Percentiles rank a stretch among this genome's conserved stretches.
phyloP scores from a whole-genome alignment of 1,140 invertebrate genomes.

The Ptiloglossa arizonensis region DNA sequence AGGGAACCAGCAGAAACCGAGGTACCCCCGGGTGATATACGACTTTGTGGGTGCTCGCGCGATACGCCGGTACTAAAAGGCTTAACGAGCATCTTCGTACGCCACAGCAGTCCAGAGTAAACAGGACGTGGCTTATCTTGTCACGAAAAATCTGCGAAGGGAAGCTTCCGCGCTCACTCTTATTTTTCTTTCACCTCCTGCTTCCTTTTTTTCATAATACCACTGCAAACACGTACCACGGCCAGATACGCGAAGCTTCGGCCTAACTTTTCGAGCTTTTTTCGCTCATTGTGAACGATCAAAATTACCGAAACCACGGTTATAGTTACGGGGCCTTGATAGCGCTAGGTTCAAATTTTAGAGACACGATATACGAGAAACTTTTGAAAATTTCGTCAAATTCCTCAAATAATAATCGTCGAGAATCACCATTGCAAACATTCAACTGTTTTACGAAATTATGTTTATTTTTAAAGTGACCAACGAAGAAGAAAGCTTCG shows the following conservation, averaged over 20 bases:
- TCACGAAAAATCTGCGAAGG: slow-evolving; percentile 80
- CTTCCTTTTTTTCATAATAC: slow-evolving; percentile 59
- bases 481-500: too few species aligned
- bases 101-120: slow-evolving; percentile 75
- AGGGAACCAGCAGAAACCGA: slow-evolving; percentile 58
- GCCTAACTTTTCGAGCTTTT: slow-evolving; percentile 37
- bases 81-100: slow-evolving; percentile 81
- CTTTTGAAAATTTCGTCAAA: too few species aligned
- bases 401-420: too few species aligned
- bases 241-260: slow-evolving; percentile 36
- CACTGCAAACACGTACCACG: slow-evolving; percentile 47
- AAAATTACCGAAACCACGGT: slow-evolving; percentile 25
- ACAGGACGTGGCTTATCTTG: slow-evolving; percentile 82
- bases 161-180: slow-evolving; percentile 69
- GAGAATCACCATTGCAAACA: too few species aligned
- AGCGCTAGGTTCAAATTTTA: too few species aligned
- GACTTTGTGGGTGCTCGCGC: slow-evolving; percentile 74
- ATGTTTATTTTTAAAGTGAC: too few species aligned
- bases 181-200: slow-evolving; percentile 59
- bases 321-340: slow-evolving; percentile 53
- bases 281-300: slow-evolving; percentile 30
- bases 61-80: slow-evolving; percentile 79
- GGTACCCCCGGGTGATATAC: slow-evolving; percentile 75
- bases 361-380: too few species aligned
- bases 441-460: too few species aligned